These are phyloP conservation scores for Branchinecta lynchi DNA, from an alignment of 1,140 invertebrate species.

Conservation along the genomic window DNA sequence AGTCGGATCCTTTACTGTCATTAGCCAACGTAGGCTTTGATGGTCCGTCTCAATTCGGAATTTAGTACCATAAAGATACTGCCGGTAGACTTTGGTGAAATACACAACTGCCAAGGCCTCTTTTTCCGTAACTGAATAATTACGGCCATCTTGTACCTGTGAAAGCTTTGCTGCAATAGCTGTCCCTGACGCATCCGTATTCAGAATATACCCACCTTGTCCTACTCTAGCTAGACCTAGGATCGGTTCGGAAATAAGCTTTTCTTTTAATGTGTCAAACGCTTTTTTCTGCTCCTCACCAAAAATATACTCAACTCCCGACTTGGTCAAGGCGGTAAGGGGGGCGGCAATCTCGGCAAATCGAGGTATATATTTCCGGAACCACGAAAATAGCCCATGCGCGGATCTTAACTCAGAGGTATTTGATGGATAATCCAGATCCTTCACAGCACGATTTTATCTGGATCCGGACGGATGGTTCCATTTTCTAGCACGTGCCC, in stretches of 20 bases:
- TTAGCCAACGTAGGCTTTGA: neutral
- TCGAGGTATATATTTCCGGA: neutral
- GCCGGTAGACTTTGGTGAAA: neutral
- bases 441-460: neutral
- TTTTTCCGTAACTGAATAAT: neutral
- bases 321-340: neutral
- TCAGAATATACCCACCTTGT: neutral
- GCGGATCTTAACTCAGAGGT: too few species aligned
- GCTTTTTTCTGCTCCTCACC: neutral
- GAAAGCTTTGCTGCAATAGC: neutral
- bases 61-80: neutral
- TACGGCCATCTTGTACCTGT: neutral
- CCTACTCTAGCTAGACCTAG: neutral
- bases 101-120: too few species aligned
- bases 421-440: neutral
- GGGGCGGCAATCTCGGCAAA: neutral
- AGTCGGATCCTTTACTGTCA: constrained; percentile 1
- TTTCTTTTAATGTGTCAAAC: neutral
- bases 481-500: too few species aligned
- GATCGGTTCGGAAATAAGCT: neutral
- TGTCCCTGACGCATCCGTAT: neutral
- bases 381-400: too few species aligned
- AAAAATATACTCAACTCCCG: neutral
- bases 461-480: neutral
- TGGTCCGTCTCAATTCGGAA: constrained; percentile 4